Evolutionary conservation across 2,888 invertebrate species (phyloP).

Genomic region (Frankliniella intonsa): DNA sequence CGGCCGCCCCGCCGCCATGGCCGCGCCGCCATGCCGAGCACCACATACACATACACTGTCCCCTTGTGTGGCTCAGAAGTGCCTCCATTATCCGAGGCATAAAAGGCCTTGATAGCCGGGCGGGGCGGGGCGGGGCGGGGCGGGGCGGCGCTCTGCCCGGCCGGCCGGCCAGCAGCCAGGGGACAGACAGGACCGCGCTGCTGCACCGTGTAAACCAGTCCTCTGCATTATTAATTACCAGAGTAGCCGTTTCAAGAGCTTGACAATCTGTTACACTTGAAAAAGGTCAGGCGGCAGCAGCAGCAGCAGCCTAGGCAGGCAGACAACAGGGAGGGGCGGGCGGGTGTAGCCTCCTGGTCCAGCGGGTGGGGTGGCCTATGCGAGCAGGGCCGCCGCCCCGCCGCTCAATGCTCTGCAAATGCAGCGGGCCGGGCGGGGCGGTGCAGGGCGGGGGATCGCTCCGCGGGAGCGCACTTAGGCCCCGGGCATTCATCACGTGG

Average conservation of each 20-base stretch:
- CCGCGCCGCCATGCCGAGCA: too few relatives aligned
- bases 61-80: constrained; percentile 18
- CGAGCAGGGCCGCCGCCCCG: too few relatives aligned
- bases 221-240: constrained; percentile 16
- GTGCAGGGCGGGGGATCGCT: too few relatives aligned
- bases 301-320: background rate
- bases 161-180: background rate
- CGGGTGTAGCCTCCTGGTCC: background rate
- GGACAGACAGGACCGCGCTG: background rate
- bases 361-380: too few relatives aligned
- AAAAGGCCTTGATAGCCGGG: constrained; percentile 5
- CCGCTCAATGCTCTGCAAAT: too few relatives aligned
- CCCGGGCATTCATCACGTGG: background rate
- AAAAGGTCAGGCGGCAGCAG: background rate
- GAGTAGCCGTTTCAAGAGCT: constrained; percentile 16
- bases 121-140: too few relatives aligned
- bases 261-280: constrained; percentile 24
- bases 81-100: constrained; percentile 12
- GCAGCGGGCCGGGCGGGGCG: too few relatives aligned
- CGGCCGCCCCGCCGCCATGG: too few relatives aligned
- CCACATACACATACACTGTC: background rate
- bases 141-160: background rate
- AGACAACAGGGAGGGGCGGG: background rate
- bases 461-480: too few relatives aligned
- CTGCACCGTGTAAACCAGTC: constrained; percentile 24